A percentile compares a stretch with the other conserved stretches of the same genome.
phyloP scores from a whole-genome alignment of 2,888 invertebrate genomes.

The Leuctra nigra region DNA sequence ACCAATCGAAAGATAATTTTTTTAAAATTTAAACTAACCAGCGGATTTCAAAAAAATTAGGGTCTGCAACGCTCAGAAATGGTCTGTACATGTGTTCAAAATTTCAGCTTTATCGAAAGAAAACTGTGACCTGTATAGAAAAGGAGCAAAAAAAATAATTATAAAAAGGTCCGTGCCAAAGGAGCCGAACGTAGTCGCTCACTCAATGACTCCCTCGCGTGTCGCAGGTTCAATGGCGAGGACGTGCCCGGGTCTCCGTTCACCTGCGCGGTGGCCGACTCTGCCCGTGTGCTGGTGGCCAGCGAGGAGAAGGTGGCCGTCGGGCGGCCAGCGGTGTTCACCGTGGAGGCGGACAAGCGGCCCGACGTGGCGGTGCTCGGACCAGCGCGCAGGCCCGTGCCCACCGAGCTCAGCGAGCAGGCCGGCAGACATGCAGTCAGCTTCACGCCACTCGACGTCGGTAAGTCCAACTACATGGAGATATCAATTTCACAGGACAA shows the following conservation, averaged over 20 bases:
- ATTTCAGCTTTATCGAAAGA: too few relatives aligned
- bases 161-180: too few relatives aligned
- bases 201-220: too few relatives aligned
- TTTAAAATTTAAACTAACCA: too few relatives aligned
- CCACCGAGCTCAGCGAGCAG: conserved; percentile 48
- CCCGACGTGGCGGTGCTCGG: conserved; percentile 77
- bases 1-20: too few relatives aligned
- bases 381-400: conserved; percentile 62
- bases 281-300: conserved; percentile 75
- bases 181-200: too few relatives aligned
- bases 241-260: conserved; percentile 93
- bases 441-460: conserved; percentile 84
- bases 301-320: conserved; percentile 78
- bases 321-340: conserved; percentile 74
- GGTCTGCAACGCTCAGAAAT: too few relatives aligned
- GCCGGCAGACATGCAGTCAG: conserved; percentile 38
- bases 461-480: conserved; percentile 48
- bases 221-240: conserved; percentile 94
- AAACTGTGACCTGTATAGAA: too few relatives aligned
- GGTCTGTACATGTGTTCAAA: too few relatives aligned
- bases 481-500: too few relatives aligned
- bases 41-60: too few relatives aligned
- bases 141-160: too few relatives aligned
- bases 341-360: conserved; percentile 73
- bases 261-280: conserved; percentile 69